Base-by-base conservation (phyloP, 2,797 vertebrate genomes). In the Tangara arthus region DNA sequence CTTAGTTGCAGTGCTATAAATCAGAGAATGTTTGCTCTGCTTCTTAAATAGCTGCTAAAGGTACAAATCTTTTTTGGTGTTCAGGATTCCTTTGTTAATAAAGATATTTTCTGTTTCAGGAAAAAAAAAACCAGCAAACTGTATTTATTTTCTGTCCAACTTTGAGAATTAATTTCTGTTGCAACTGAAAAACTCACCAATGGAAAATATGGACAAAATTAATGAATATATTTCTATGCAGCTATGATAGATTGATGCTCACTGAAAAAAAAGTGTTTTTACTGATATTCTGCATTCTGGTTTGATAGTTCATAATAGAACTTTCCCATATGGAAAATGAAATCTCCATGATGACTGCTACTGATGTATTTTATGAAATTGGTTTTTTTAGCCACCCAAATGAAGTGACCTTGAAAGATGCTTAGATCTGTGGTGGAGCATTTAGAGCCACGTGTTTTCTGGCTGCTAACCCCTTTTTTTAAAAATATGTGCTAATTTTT, bases 101-200 rank as follows among this genome's bases (percentile, higher is more conserved):
- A 84, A 80, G 13, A n/a, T 41, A 70, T 4, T 71, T 3, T 41
- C 42, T 71, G 46, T 87, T 77, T 73, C 44, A 66, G 49, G 4
- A 47, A 57, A 65, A 44, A 30, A 9, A 0, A 15, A 22, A 0
- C 1, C 5, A 14, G 2, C 7, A 44, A 27, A 34, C 9, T 47
- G 3, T 39, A 55, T 66, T 80, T 81, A 11, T 66, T 90, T 95
- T 78, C 35, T 95, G 24, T 73, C 27, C 41, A 49, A 11, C 21
- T 66, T 82, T 6, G 11, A 20, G 61, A 92, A 79, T 50, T 42
- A 59, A 37, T 23, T 92, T 91, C 30, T 50, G 4, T 87, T 66
- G 28, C 57, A 90, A 9, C 19, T 87, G 49, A 70, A 64, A 81
- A 73, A n/a, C 4, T 71, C 35, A n/a, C 12, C 37, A 46, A 14